Evolutionary conservation across 2,797 vertebrate species (phyloP).

Genomic region (Coracias cyanogaster): DNA sequence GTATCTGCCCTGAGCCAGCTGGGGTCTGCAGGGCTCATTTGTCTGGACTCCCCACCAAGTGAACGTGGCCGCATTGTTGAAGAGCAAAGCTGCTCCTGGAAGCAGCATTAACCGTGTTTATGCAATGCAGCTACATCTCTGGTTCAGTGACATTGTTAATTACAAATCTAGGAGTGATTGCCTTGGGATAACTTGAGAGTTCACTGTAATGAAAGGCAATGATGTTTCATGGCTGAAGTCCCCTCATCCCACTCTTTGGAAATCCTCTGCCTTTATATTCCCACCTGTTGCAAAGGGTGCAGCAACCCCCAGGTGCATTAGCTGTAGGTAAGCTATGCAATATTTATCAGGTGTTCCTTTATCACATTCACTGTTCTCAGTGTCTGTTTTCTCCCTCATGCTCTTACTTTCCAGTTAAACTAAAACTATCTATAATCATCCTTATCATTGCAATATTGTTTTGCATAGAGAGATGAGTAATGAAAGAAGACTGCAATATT

Average conservation of each 20-base stretch:
- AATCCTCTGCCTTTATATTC: neutral
- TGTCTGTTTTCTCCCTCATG: neutral
- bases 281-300: neutral
- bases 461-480: conserved; percentile 12
- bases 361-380: neutral
- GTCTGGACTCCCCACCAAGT: fast-evolving
- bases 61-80: neutral
- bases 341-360: neutral
- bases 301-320: neutral
- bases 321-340: neutral
- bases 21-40: neutral
- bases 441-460: conserved; percentile 21
- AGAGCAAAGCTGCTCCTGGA: neutral
- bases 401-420: neutral
- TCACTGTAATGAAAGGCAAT: neutral
- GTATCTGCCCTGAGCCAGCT: neutral
- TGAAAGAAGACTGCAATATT: conserved; percentile 14
- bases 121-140: neutral
- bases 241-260: neutral
- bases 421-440: conserved; percentile 24
- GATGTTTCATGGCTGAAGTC: neutral
- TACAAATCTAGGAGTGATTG: neutral
- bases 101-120: neutral
- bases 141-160: neutral
- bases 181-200: neutral